These are phyloP conservation scores for Borostomias antarcticus DNA, from an alignment of 2,797 vertebrate species.

Conservation along the genomic window DNA sequence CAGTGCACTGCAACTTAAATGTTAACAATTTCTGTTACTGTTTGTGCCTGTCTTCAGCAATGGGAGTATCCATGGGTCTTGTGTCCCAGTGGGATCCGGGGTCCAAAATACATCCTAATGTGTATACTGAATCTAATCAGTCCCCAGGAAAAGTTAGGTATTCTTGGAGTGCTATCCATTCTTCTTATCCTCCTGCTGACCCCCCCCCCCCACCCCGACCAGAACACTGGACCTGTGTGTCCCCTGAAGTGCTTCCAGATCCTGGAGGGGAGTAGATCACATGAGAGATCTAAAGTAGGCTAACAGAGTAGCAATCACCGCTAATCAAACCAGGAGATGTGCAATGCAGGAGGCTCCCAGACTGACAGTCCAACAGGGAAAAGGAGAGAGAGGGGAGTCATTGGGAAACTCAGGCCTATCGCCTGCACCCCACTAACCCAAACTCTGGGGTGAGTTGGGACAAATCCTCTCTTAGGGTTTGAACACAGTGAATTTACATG, in stretches of 20 bases:
- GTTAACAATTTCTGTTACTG: conserved; percentile 40
- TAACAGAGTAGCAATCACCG: conserved; percentile 62
- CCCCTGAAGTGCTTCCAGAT: conserved; percentile 77
- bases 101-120: no score
- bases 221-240: conserved; percentile 53
- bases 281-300: conserved; percentile 63
- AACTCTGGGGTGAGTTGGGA: no score
- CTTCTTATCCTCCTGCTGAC: conserved; percentile 36
- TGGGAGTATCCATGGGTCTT: no score
- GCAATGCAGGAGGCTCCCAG: conserved; percentile 40
- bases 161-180: conserved; percentile 26
- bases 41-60: no score
- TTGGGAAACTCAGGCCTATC: no score
- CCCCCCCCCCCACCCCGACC: conserved; percentile 37
- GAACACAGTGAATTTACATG: background rate
- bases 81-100: no score
- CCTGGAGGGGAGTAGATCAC: conserved; percentile 49
- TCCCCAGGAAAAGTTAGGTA: conserved; percentile 29
- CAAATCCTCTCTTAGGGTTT: no score
- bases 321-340: conserved; percentile 57
- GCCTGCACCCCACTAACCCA: no score
- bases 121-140: conserved; percentile 34
- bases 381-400: background rate
- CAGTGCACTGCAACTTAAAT: no score
- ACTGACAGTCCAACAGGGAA: conserved; percentile 44